Percentiles rank a stretch among this genome's conserved stretches.
Evolutionary conservation across 2,888 invertebrate species (phyloP).

Genomic region (Standfussiana lucernea): DNA sequence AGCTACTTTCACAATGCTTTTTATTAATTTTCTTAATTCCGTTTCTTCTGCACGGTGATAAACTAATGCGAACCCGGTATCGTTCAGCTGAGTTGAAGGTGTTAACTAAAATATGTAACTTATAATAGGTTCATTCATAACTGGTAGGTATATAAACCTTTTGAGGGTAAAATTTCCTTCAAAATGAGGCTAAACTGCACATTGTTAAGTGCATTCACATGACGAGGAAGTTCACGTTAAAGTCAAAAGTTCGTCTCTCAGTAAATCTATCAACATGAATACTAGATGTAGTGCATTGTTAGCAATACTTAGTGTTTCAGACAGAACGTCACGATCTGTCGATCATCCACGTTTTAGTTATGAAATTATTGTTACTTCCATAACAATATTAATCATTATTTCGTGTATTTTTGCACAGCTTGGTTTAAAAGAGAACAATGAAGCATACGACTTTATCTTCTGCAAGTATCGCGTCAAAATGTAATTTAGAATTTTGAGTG

Average conservation of each 20-base stretch:
- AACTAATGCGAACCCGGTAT: not conserved
- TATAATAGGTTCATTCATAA: not conserved
- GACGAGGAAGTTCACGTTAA: conserved; percentile 30
- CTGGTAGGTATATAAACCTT: not conserved
- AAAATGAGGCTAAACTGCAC: not conserved
- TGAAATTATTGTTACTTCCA: conserved; percentile 37
- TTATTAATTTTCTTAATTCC: not conserved
- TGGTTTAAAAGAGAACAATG: not conserved
- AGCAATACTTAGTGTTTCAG: conserved; percentile 32
- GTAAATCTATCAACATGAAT: conserved; percentile 18
- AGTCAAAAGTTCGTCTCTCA: conserved; percentile 28
- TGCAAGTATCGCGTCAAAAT: not conserved
- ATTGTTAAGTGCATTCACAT: not conserved
- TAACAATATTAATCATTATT: conserved; percentile 10
- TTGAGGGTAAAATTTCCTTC: not conserved
- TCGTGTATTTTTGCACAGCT: not conserved
- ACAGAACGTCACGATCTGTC: conserved; percentile 58
- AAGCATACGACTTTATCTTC: not conserved
- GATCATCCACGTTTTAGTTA: conserved; percentile 48
- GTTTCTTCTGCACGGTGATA: not conserved
- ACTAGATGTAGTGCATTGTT: conserved; percentile 26
- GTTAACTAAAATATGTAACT: not conserved
- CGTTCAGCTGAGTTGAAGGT: not conserved
- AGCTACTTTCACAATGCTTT: not conserved
- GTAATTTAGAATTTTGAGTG: not conserved